Percentiles rank a stretch among this genome's conserved stretches.
phyloP scores from a whole-genome alignment of 2,797 vertebrate species.

The Acomys russatus region DNA sequence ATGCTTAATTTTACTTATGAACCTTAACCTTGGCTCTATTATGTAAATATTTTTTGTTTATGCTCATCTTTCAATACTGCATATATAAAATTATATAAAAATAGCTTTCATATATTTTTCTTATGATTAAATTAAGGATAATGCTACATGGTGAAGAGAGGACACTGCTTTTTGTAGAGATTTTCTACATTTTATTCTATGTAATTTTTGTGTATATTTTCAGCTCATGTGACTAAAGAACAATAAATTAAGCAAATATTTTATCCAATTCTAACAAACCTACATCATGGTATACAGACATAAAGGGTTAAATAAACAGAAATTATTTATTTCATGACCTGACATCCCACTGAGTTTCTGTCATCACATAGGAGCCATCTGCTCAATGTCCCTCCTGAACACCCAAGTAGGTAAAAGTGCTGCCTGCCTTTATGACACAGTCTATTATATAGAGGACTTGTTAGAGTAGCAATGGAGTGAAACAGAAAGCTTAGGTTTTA shows the following conservation, averaged over 20 bases:
- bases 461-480: not conserved
- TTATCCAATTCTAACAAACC: not conserved
- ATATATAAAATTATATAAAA: not conserved
- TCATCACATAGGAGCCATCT: not conserved
- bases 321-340: not conserved
- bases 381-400: not conserved
- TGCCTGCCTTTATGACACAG: slow-evolving; percentile 3
- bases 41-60: not conserved
- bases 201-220: not conserved
- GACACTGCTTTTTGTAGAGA: not conserved
- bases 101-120: not conserved
- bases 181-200: not conserved
- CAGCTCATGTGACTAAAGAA: not conserved
- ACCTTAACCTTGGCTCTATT: not conserved
- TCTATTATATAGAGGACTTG: not conserved
- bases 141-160: not conserved
- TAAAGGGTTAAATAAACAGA: not conserved
- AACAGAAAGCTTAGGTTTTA: not conserved
- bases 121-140: not conserved
- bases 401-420: not conserved
- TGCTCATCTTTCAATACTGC: not conserved
- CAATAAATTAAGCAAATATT: not conserved
- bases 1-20: not conserved
- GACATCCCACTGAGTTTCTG: not conserved
- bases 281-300: not conserved